A percentile compares a stretch with the other conserved stretches of the same genome.
Conservation (phyloP, 2,113 vertebrate genomes). For the Grus americana region DNA sequence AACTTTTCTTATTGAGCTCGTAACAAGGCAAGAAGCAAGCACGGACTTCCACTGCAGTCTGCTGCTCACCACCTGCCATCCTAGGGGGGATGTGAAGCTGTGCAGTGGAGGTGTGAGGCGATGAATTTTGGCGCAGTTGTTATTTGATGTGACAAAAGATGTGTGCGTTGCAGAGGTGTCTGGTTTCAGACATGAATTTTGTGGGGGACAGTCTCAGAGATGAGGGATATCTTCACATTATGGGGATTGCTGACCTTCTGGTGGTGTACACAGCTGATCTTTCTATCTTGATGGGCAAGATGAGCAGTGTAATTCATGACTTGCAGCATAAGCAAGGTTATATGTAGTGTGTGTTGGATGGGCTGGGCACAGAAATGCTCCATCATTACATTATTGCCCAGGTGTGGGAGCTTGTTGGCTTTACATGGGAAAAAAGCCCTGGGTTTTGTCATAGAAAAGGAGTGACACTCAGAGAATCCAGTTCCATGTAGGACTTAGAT, state of each 20-base stretch:
- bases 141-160: background rate
- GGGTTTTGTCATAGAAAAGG: background rate
- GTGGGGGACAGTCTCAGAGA: background rate
- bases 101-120: fast-evolving
- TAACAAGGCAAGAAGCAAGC: background rate
- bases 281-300: background rate
- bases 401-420: background rate
- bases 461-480: background rate
- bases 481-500: background rate
- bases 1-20: background rate
- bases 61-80: background rate
- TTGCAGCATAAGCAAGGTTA: background rate
- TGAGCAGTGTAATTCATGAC: background rate
- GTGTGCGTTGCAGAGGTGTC: background rate
- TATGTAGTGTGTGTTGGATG: background rate
- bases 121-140: background rate
- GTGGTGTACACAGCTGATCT: background rate
- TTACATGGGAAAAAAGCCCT: fast-evolving
- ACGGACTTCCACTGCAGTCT: background rate
- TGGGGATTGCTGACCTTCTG: background rate
- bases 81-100: background rate
- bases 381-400: background rate
- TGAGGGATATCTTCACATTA: background rate
- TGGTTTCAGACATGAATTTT: background rate
- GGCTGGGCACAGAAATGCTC: background rate